Percentiles rank a stretch among this genome's conserved stretches.
phyloP scores from a whole-genome alignment of 2,888 invertebrate species.

The Patella ulyssiponensis region DNA sequence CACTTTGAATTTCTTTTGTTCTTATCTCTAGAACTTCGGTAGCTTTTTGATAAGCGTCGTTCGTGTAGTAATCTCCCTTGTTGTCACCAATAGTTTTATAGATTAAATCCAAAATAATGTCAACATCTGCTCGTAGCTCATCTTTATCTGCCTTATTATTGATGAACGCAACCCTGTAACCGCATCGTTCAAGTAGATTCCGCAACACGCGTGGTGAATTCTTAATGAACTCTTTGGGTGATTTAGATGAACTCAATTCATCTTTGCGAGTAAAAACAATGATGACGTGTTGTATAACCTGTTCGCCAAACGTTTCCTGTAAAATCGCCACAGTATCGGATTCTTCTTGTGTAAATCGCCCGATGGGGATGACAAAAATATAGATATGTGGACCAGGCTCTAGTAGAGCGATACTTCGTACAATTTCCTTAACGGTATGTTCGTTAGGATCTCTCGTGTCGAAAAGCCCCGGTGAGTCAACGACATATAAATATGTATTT shows the following conservation, averaged over 20 bases:
- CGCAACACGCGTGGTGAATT: too few relatives aligned
- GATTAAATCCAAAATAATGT: too few relatives aligned
- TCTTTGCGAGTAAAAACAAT: conserved; percentile 13
- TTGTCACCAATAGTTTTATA: too few relatives aligned
- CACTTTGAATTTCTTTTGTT: too few relatives aligned
- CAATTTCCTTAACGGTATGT: not conserved
- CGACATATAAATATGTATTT: not conserved
- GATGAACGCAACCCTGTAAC: too few relatives aligned
- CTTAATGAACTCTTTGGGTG: too few relatives aligned
- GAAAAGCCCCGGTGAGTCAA: conserved; percentile 9
- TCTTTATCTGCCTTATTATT: too few relatives aligned
- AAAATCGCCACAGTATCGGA: not conserved
- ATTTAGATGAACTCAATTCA: not conserved
- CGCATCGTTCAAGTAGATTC: too few relatives aligned
- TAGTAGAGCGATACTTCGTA: not conserved
- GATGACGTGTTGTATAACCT: conserved; percentile 10
- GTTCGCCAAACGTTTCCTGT: not conserved
- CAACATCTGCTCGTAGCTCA: too few relatives aligned
- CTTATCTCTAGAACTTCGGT: too few relatives aligned
- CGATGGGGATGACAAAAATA: not conserved
- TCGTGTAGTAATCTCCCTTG: too few relatives aligned
- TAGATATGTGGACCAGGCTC: conserved; percentile 6
- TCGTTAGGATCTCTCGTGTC: not conserved
- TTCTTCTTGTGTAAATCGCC: conserved; percentile 8
- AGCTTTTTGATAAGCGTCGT: too few relatives aligned